Percentiles rank a stretch among this genome's conserved stretches.
Conservation (phyloP, 2,888 invertebrate genomes). For the Girardia tigrina region DNA sequence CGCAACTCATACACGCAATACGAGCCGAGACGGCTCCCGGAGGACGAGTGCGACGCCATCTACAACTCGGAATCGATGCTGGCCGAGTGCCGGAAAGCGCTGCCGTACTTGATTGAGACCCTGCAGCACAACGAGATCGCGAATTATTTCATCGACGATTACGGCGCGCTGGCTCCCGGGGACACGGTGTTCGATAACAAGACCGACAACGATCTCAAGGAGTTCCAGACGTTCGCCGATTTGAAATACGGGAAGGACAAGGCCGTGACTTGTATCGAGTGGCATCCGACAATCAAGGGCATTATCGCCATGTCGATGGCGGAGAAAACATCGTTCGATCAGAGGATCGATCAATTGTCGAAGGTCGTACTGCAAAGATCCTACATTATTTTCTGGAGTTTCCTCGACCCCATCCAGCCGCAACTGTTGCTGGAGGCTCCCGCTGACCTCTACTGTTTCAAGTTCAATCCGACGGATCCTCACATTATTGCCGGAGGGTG, state of each 20-base stretch:
- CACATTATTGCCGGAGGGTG: conserved; percentile 49
- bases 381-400: conserved; percentile 50
- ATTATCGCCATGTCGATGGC: conserved; percentile 48
- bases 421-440: conserved; percentile 50
- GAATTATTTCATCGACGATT: conserved; percentile 50
- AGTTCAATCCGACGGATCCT: conserved; percentile 48
- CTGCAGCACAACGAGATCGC: conserved; percentile 51
- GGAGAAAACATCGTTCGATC: conserved; percentile 47
- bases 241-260: conserved; percentile 50
- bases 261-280: conserved; percentile 48
- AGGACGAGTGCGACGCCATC: conserved; percentile 42
- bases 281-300: conserved; percentile 49
- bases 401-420: conserved; percentile 51
- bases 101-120: conserved; percentile 43
- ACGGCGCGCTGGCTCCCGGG: conserved; percentile 44
- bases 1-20: conserved; percentile 48
- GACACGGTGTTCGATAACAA: conserved; percentile 47
- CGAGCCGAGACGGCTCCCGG: conserved; percentile 43
- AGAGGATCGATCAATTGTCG: conserved; percentile 46
- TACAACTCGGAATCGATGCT: conserved; percentile 34
- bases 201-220: conserved; percentile 44
- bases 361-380: conserved; percentile 48
- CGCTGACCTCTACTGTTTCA: conserved; percentile 49
- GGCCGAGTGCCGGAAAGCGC: not conserved
- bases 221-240: conserved; percentile 51